Base-by-base conservation (phyloP, 2,797 vertebrate genomes). In the Anabas testudineus region DNA sequence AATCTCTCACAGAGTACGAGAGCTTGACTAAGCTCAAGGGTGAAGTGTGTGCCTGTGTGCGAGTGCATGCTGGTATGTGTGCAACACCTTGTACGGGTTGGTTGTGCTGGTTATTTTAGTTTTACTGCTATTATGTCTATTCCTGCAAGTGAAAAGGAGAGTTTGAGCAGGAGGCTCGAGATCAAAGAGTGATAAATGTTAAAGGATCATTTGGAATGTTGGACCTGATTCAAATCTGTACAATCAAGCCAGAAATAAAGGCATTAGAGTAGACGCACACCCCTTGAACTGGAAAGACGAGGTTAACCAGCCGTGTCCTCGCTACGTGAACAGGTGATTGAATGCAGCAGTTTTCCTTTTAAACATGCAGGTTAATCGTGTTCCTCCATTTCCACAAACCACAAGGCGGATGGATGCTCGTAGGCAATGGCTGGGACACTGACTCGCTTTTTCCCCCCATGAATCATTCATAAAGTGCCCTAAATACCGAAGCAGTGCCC, bases 391-490 rank as follows among this genome's bases (percentile, higher is more conserved):
- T 71, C 47, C 57, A 37, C 15, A 12, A 36, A 58, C 14, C 52
- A 67, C 52, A 67, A 60, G 24, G 30, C n/a, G 36, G 70, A 75
- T 68, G 71, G 71, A 82, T 70, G 58, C 80, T 83, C 82, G 59
- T 22, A 34, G 54, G 24, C 15, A 22, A 7, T 46, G 71, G 60
- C 22, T 12, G 5, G 1, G 45, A 26, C 8, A 28, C 24, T 79
- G 79, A 84, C 73, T 87, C 83, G 79, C 43, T 75, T 53, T 63
- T 52, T 30, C 77, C 53, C 19, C 1, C 4, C 15, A 48, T 69
- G 74, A 87, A 74, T 88, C 61, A 89, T 81, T 82, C 49, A 80
- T 66, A 34, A 74, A 64, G 19, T 71, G 54, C 15, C 68, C 72
- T 67, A 49, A 71, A 71, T 48, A 65, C 30, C 42, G 60, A 47